phyloP scores from a whole-genome alignment of 2,113 vertebrate genomes.

The Epinephelus fuscoguttatus region DNA sequence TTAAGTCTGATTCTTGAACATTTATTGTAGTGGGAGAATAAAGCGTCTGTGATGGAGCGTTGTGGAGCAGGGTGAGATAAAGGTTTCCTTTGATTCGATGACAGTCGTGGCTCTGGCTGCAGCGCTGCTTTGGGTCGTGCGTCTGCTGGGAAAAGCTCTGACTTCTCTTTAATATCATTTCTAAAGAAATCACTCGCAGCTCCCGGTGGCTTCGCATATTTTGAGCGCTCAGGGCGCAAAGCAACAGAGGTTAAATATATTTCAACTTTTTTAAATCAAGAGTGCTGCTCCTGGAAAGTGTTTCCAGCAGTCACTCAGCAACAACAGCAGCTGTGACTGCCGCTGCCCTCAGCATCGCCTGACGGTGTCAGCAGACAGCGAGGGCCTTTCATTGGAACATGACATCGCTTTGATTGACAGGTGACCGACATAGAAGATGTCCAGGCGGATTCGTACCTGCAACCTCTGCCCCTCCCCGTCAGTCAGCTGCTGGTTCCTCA shows the following conservation, averaged over 20 bases:
- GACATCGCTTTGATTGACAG: conserved; percentile 37
- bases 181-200: conserved; percentile 50
- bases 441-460: conserved; percentile 42
- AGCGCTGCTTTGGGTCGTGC: conserved; percentile 27
- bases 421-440: conserved; percentile 12
- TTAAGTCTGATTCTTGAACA: conserved; percentile 16
- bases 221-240: conserved; percentile 6
- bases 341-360: neutral
- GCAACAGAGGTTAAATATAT: conserved; percentile 56
- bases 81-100: conserved; percentile 55
- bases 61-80: conserved; percentile 53
- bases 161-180: conserved; percentile 64
- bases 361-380: neutral
- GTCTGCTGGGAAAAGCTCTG: conserved; percentile 47
- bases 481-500: conserved; percentile 14
- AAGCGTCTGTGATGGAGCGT: conserved; percentile 17
- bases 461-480: conserved; percentile 39
- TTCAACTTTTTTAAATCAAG: conserved; percentile 48
- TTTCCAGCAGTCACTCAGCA: neutral
- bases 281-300: conserved; percentile 37
- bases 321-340: neutral
- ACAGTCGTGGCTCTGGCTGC: conserved; percentile 61
- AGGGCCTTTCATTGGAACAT: neutral
- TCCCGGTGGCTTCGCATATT: conserved; percentile 15
- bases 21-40: conserved; percentile 37